phyloP scores from a whole-genome alignment of 2,888 invertebrate species.

The Cephalotes varians region DNA sequence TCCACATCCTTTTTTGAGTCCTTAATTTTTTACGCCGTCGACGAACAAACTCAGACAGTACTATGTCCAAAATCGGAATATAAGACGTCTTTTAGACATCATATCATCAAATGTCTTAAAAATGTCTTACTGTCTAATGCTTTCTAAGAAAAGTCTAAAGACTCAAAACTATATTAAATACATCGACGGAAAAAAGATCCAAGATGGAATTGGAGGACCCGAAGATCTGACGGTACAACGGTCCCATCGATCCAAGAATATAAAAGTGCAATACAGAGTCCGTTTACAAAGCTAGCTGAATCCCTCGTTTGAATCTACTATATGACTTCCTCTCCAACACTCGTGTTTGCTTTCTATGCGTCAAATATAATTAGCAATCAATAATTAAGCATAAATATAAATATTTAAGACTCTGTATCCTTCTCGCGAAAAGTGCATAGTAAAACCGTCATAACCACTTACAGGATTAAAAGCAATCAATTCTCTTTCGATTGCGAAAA shows the following conservation, averaged over 20 bases:
- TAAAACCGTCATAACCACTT: constrained; percentile 21
- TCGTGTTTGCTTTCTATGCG: constrained; percentile 11
- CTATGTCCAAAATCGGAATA: no score
- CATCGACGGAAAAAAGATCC: constrained; percentile 18
- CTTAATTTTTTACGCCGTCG: background rate
- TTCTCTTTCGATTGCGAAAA: background rate
- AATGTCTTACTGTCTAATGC: no score
- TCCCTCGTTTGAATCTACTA: constrained; percentile 12
- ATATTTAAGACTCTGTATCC: background rate
- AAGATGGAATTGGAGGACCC: background rate
- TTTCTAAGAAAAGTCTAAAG: background rate
- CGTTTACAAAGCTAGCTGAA: background rate
- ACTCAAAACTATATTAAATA: background rate
- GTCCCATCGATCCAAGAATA: constrained; percentile 10
- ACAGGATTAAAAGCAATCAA: constrained; percentile 14
- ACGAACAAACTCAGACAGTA: no score
- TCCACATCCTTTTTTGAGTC: no score
- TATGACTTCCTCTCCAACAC: background rate
- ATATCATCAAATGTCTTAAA: no score
- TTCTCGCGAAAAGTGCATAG: constrained; percentile 23
- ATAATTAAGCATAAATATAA: constrained; percentile 32
- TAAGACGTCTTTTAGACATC: no score
- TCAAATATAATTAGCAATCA: constrained; percentile 31
- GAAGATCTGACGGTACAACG: constrained; percentile 6
- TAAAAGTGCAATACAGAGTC: background rate